Base-by-base conservation (phyloP, 2,113 vertebrate genomes). In the Sceloporus tristichus region DNA sequence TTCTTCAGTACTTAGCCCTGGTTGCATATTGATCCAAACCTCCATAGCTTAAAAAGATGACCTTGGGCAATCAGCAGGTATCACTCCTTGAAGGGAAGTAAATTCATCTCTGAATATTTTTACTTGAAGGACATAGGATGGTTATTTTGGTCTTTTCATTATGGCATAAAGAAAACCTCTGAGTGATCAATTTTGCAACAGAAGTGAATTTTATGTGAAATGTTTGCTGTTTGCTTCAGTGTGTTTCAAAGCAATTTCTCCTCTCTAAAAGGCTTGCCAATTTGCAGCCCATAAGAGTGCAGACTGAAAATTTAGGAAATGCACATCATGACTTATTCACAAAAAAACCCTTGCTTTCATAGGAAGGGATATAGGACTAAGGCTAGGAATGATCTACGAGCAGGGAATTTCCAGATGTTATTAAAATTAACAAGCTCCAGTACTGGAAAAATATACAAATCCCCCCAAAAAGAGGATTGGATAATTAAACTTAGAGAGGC, bases 211-310 rank as follows among this genome's bases (percentile, higher is more conserved):
- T 89, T 71, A 71, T 80, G 90, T 89, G 91, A 91, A 89, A 91
- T 91, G 83, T 78, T 59, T 90, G 86, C 86, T 89, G 27, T 48
- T 70, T 91, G 86, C 86, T 87, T 86, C 89, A 93, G 25, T 54
- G 53, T 91, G 86, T 85, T 84, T 86, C 89, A 93, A 93, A 93
- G 76, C 78, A 68, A 84, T 93, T 92, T 88, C 90, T 90, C 27
- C 34, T 13, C 90, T 82, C 91, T 93, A 93, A 90, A 68, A 91
- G 68, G 84, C 85, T 85, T 86, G 82, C 9, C 68, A 94, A 94
- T 95, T 96, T 95, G 85, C 94, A 95, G 95, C 93, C 92, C 95
- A 92, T 95, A 95, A 92, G 73, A 91, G 84, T 91, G 88, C 89
- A 90, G 93, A 95, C 94, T 94, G 86, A 92, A 87, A 90, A 88